Conservation (phyloP, 2,113 vertebrate species). For the Phalacrocorax aristotelis region DNA sequence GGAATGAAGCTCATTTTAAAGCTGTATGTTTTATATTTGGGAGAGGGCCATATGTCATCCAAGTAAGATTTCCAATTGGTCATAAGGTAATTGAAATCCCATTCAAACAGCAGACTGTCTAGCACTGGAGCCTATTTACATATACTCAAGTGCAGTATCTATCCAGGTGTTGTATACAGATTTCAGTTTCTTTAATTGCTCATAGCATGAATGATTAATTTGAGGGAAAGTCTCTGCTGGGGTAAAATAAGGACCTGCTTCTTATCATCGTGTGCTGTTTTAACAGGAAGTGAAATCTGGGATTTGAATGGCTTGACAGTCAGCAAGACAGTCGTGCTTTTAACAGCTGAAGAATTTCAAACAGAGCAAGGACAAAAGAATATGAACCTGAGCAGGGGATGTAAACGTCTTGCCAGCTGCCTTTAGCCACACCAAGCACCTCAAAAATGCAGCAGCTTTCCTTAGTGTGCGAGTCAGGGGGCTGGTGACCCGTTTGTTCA, state of each 20-base stretch:
- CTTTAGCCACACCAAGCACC: background rate
- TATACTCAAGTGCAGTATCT: constrained; percentile 7
- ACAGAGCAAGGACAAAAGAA: background rate
- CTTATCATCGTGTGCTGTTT: background rate
- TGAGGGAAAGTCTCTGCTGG: background rate
- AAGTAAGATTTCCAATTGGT: background rate
- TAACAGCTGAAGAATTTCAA: constrained; percentile 16
- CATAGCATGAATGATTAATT: background rate
- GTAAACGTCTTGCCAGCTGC: background rate
- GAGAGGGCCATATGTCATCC: background rate
- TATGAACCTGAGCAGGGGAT: background rate
- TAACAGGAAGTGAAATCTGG: constrained; percentile 19
- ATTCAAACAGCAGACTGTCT: background rate
- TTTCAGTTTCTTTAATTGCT: constrained; percentile 19
- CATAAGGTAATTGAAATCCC: background rate
- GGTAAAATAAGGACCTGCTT: constrained; percentile 18
- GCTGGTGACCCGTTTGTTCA: background rate
- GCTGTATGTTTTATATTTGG: background rate
- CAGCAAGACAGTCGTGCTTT: background rate
- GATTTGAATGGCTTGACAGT: constrained; percentile 4
- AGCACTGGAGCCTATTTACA: background rate
- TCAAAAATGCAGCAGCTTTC: background rate
- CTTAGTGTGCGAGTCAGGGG: background rate
- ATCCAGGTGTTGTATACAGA: background rate
- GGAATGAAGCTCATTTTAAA: background rate